phyloP scores from a whole-genome alignment of 2,113 vertebrate genomes.

The Lasiurus cinereus region DNA sequence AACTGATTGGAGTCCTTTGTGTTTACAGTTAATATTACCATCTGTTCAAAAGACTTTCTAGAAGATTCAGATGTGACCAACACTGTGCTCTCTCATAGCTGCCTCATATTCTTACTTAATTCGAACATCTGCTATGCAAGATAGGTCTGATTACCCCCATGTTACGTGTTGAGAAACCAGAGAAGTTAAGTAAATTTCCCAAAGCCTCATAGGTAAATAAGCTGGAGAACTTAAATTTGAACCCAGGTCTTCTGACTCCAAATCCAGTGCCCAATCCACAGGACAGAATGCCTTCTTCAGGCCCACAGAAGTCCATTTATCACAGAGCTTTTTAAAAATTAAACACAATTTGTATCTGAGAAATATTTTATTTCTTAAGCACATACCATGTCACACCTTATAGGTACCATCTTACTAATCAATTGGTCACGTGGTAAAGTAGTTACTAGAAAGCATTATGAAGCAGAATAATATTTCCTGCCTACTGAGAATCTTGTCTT shows the following conservation, averaged over 20 bases:
- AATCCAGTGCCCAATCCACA: not conserved
- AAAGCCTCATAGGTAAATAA: not conserved
- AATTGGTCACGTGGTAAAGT: not conserved
- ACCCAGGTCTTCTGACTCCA: not conserved
- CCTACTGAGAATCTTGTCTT: not conserved
- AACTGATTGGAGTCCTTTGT: slow-evolving; percentile 44
- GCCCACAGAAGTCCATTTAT: not conserved
- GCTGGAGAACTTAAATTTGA: slow-evolving; percentile 26
- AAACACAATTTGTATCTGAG: slow-evolving; percentile 13
- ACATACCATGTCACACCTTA: not conserved
- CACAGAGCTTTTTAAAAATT: slow-evolving; percentile 28
- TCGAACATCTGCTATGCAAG: slow-evolving; percentile 13
- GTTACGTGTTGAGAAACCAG: not conserved
- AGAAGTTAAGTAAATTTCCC: not conserved
- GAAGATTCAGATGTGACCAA: slow-evolving; percentile 24
- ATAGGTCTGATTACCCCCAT: not conserved
- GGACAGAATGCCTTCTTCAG: not conserved
- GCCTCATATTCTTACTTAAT: slow-evolving; percentile 10
- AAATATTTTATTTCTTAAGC: not conserved
- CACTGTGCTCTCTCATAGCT: not conserved
- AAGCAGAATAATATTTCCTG: not conserved
- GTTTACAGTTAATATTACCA: not conserved
- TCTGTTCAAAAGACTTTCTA: slow-evolving; percentile 13
- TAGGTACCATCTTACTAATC: not conserved
- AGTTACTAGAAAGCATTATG: not conserved